Percentiles rank a stretch among this genome's conserved stretches.
Conservation (phyloP, 1,140 invertebrate genomes). For the Marisa cornuarietis region DNA sequence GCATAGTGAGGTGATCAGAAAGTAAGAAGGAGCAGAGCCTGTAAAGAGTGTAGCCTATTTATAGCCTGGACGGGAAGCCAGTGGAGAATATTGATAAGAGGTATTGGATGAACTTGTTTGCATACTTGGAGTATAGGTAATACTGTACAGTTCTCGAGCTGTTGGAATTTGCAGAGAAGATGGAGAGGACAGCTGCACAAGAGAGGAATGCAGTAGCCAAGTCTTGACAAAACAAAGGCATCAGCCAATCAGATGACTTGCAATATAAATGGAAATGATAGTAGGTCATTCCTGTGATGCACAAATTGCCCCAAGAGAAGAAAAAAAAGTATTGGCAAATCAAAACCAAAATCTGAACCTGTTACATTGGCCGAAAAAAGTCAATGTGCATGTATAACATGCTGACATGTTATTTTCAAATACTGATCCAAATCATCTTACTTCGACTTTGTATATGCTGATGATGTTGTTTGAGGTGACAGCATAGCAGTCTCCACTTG, state of each 20-base stretch:
- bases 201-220: not conserved
- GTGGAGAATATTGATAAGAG: too few species aligned
- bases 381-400: not conserved
- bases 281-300: not conserved
- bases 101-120: too few species aligned
- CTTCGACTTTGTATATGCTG: slow-evolving; percentile 80
- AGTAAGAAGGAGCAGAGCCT: too few species aligned
- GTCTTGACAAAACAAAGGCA: not conserved
- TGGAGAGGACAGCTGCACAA: not conserved
- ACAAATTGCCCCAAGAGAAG: not conserved
- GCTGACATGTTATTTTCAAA: not conserved
- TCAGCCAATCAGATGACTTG: not conserved
- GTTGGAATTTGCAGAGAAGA: not conserved
- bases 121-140: too few species aligned
- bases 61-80: too few species aligned
- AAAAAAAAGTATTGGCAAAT: not conserved
- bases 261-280: not conserved
- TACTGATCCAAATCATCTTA: slow-evolving; percentile 23
- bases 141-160: not conserved
- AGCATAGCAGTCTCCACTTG: slow-evolving; percentile 78
- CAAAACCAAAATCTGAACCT: not conserved
- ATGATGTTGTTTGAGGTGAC: slow-evolving; percentile 76
- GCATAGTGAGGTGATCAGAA: too few species aligned
- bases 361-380: too few species aligned
- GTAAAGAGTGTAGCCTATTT: too few species aligned